These are phyloP conservation scores for Clistopyga incitator DNA, from an alignment of 2,888 invertebrate genomes.

Conservation along the genomic window DNA sequence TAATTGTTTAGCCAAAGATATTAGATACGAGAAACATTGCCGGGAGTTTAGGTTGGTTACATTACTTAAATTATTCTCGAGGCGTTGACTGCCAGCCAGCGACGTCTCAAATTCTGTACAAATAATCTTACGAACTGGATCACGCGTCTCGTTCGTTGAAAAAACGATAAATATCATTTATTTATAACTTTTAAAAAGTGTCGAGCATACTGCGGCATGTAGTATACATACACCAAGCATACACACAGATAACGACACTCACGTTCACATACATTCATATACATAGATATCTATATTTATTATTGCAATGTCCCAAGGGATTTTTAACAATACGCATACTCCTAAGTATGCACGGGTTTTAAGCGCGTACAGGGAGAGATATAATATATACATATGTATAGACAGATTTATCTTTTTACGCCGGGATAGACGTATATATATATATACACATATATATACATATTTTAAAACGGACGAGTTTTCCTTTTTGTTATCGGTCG, in stretches of 20 bases:
- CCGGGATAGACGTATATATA: slow-evolving; percentile 46
- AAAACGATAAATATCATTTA: slow-evolving; percentile 62
- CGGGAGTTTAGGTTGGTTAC: slow-evolving; percentile 34
- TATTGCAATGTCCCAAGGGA: slow-evolving; percentile 73
- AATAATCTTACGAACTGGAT: slow-evolving; percentile 54
- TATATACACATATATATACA: slow-evolving; percentile 37
- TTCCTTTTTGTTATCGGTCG: slow-evolving; percentile 20
- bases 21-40: slow-evolving; percentile 64
- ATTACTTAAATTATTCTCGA: slow-evolving; percentile 55
- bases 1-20: slow-evolving; percentile 79
- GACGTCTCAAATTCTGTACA: slow-evolving; percentile 54
- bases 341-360: slow-evolving; percentile 61
- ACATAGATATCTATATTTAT: slow-evolving; percentile 73
- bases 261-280: slow-evolving; percentile 45
- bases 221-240: slow-evolving; percentile 61
- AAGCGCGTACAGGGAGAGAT: slow-evolving; percentile 39
- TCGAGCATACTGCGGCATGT: slow-evolving; percentile 40
- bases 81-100: slow-evolving; percentile 34
- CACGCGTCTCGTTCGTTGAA: slow-evolving; percentile 71
- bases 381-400: slow-evolving; percentile 44
- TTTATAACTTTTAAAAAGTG: slow-evolving; percentile 58
- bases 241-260: slow-evolving; percentile 45
- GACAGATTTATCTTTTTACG: slow-evolving; percentile 54
- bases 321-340: slow-evolving; percentile 70
- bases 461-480: slow-evolving; percentile 17